Base-by-base conservation (phyloP, 2,888 invertebrate species). In the Drosophila barbarae region DNA sequence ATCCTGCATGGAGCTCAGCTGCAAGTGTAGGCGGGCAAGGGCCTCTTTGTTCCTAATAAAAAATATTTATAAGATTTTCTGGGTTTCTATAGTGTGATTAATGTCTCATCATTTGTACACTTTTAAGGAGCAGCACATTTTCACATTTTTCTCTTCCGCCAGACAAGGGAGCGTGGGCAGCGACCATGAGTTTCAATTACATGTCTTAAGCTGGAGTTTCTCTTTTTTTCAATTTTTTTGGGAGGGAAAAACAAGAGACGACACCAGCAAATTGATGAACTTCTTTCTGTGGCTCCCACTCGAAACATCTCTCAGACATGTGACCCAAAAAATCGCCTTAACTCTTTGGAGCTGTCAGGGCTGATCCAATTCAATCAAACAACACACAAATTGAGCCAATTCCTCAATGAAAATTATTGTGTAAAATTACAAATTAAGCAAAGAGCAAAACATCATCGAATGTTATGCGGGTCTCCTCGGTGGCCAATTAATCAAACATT, bases 371-470 rank as follows among this genome's bases (percentile, higher is more conserved):
- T 74, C 79, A 73, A 79, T 79, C 80, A 72, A 82, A 74, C 63
- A 23, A 41, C 72, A 55, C 74, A 57, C 74, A 68, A 75, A 73
- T 77, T 77, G 52, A 39, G 66, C 54, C 80, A 66, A 82, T 80
- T 76, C 69, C 58, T 49, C 35, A 21, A 21, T 46, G 1, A 28
- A 78, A 76, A 75, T 83, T 66, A 42, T 70, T 80, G 80, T 77
- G 83, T 83, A 82, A 79, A 77, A 79, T 83, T 79, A 83, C 77
- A 80, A 79, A 79, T 79, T 82, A 75, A 82, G 63, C 49, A 58
- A 73, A 53, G 66, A 71, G 52, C 52, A 12, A 21, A 68, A 67
- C 56, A 60, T 30, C 58, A 63, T 61, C 50, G 61, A 69, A 58
- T 55, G 47, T 39, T 66, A 79, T 79, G 79, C 83, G 79, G 79